phyloP scores from a whole-genome alignment of 1,140 invertebrate species.

The Temnothorax longispinosus region DNA sequence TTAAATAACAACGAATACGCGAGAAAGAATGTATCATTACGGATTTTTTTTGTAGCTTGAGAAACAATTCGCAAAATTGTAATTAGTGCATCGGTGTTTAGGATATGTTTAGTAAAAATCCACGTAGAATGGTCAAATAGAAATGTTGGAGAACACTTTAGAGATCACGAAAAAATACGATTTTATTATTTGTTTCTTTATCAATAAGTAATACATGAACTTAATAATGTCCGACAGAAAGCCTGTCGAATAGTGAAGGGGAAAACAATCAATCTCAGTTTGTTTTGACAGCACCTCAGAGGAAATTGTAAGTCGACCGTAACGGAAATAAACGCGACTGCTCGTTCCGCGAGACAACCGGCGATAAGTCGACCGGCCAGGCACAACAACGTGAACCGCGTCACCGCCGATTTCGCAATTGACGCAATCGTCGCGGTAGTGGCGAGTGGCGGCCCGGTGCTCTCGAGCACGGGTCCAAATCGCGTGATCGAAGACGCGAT shows the following conservation, averaged over 20 bases:
- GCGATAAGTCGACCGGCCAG: slow-evolving; percentile 2
- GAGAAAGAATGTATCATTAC: not conserved
- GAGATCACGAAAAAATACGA: not conserved
- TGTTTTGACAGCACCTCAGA: not conserved
- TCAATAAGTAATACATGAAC: not conserved
- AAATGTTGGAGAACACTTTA: not conserved
- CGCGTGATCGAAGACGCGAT: slow-evolving; percentile 74
- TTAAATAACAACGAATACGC: not conserved
- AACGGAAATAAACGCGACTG: not conserved
- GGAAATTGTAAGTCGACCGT: not conserved
- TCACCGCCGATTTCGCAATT: slow-evolving; percentile 40
- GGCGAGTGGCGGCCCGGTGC: slow-evolving; percentile 1
- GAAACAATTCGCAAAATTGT: not conserved
- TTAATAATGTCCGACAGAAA: not conserved
- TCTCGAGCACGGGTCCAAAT: slow-evolving; percentile 64
- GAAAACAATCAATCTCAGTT: not conserved
- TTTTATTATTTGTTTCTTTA: not conserved
- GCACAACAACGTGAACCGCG: not conserved
- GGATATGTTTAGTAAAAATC: not conserved
- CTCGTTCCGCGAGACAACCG: not conserved
- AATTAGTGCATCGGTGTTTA: not conserved
- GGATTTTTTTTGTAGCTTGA: not conserved
- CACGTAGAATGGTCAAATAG: not conserved
- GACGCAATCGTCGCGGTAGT: slow-evolving; percentile 35
- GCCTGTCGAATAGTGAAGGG: not conserved